Base-by-base conservation (phyloP, 2,113 vertebrate genomes). In the Podocnemis expansa region DNA sequence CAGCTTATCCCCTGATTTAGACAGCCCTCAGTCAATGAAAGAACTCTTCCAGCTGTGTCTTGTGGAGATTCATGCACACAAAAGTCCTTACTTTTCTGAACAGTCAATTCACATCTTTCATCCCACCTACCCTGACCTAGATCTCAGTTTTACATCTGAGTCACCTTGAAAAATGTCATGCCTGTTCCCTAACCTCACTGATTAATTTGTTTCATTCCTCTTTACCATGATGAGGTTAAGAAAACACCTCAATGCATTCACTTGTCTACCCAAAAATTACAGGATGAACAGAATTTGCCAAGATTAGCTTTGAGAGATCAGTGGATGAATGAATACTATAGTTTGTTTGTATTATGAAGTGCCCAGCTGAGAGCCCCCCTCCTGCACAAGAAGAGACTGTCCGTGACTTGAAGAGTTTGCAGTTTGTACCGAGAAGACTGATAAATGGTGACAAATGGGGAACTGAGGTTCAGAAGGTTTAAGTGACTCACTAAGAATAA, bases 101-200 rank as follows among this genome's bases (percentile, higher is more conserved):
- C 93, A 89, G 89, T 94, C 93, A 83, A 82, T 76, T 22, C 63
- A 63, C 9, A 25, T 25, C 79, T 22, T 2, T 5, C 85, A 85
- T 80, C 80, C 41, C 91, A 60, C 78, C 88, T 49, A 43, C 84
- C 3, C n/a, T 38, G 47, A 43, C 47, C 9, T 8, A 6, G 34
- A 38, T 3, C 80, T 93, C 1, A 0, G 24, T 79, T 41, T 55
- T 51, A 73, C 79, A 84, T 55, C 58, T 51, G 84, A 88, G 8
- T n/a, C 7, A 73, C 96, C 96, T 95, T 95, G 94, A 83, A 84
- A 34, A 58, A 22, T 9, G 67, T 89, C 41, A 3, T 0, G 10
- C 54, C 95, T 92, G 95, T 90, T 96, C 94, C 92, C 13, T 47
- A 58, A 25, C 43, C 34, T n/a, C 63, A 67, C 5, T 38, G 17